These are phyloP conservation scores for Dipodomys ordii DNA, from an alignment of 2,113 vertebrate species.

Conservation along the genomic window DNA sequence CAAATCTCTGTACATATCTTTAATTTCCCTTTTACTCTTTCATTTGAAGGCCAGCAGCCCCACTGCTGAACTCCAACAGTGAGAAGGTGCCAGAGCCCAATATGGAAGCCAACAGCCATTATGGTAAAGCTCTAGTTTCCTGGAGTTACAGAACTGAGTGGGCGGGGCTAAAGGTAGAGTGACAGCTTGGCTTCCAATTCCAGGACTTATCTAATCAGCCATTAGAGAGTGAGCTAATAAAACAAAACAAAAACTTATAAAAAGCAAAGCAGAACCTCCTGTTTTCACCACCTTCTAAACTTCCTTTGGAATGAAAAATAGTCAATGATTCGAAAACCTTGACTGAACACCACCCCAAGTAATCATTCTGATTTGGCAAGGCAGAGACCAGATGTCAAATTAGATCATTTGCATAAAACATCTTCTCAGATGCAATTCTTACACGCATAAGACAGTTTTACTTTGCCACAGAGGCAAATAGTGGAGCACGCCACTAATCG, in stretches of 20 bases:
- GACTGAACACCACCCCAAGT: not conserved
- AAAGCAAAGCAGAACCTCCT: not conserved
- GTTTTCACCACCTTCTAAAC: not conserved
- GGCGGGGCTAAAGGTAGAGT: not conserved
- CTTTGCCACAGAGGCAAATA: not conserved
- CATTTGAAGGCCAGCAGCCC: constrained; percentile 75
- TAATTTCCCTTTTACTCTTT: constrained; percentile 76
- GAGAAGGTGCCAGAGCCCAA: constrained; percentile 83
- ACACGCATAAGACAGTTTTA: not conserved
- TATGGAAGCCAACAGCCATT: constrained; percentile 81
- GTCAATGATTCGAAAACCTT: not conserved
- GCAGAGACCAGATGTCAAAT: not conserved
- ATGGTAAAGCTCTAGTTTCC: constrained; percentile 73
- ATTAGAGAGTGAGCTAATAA: not conserved
- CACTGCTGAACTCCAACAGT: constrained; percentile 79
- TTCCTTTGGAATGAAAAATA: not conserved
- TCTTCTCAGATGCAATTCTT: not conserved
- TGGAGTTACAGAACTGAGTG: not conserved
- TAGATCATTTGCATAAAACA: not conserved
- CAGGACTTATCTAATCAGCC: not conserved
- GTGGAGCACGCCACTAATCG: no score
- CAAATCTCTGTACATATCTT: not conserved
- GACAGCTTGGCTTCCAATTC: not conserved
- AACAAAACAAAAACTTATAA: not conserved
- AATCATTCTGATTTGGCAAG: not conserved